Evolutionary conservation across 2,797 vertebrate species (phyloP), one percentile per base, ranked within the genome.

Genomic region (Anguilla marmorata): DNA sequence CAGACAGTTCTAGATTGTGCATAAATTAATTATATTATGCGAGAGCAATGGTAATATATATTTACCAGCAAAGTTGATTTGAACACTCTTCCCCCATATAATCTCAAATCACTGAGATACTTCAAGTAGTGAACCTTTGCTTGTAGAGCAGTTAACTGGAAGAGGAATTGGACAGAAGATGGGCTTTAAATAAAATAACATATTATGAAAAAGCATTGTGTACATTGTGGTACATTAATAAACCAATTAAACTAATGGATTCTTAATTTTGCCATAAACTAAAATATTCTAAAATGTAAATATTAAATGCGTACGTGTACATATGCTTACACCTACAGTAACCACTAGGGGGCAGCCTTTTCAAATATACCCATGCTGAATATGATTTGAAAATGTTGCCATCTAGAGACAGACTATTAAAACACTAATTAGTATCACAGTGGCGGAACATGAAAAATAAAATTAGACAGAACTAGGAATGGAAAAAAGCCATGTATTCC

Each of bases 51-150:
- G 69, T 88, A 63, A 0, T 48, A 27, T 84, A 90, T 90, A 95
- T 95, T 98, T 95, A 99, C 99, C 94, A 99, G 92, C 85, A 99
- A 93, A 0, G 96, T 97, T 85, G 99, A 98, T 93, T 98, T 99
- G 94, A 99, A 99, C 88, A 99, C 98, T 74, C 98, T 96, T 79
- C 99, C 99, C 90, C 99, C 99, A 4, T 99, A 99, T 56, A 99
- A 96, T 88, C 98, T 95, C 89, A 99, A 94, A 91, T 99, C 98
- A 92, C 97, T 99, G 94, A 99, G 98, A 94, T 99, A 99, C 95
- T 99, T 99, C 89, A 99, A 96, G 94, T 99, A 99, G 95, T 99
- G 97, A 63, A 99, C 98, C 94, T 99, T 99, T 91, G 98, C 99
- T 94, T 99, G 99, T 89, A 99, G 93, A 86, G 98, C 97, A 27